A percentile compares a stretch with the other conserved stretches of the same genome.
These are phyloP conservation scores for Thera obeliscata DNA, from an alignment of 2,888 invertebrate genomes.

Conservation along the genomic window DNA sequence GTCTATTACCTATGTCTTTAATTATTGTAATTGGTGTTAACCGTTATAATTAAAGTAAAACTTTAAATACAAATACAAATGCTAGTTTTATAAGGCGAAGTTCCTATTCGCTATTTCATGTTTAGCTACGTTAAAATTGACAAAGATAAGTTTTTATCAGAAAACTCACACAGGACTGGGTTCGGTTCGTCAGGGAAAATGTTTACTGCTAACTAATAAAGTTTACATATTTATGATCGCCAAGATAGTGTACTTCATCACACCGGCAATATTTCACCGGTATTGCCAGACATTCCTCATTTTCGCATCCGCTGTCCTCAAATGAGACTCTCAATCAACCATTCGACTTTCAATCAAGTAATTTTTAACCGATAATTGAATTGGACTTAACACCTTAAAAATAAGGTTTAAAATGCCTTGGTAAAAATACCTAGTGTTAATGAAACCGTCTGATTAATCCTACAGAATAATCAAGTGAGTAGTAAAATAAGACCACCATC, in stretches of 20 bases:
- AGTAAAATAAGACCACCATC: constrained; percentile 30
- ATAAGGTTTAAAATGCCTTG: constrained; percentile 19
- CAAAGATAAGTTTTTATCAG: too few relatives aligned
- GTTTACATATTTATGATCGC: background rate
- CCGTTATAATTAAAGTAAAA: too few relatives aligned
- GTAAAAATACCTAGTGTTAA: constrained; percentile 15
- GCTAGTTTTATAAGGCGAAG: too few relatives aligned
- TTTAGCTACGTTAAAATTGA: too few relatives aligned
- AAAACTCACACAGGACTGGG: too few relatives aligned
- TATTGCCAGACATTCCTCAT: constrained; percentile 4
- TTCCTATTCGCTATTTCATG: too few relatives aligned
- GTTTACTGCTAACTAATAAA: background rate
- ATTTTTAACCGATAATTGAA: constrained; percentile 11
- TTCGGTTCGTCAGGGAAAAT: background rate
- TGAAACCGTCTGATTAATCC: constrained; percentile 27
- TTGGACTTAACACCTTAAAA: constrained; percentile 3
- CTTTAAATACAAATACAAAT: too few relatives aligned
- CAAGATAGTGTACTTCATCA: background rate
- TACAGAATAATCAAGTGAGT: constrained; percentile 8
- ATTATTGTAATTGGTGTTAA: too few relatives aligned
- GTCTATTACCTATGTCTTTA: too few relatives aligned
- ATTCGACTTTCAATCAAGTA: constrained; percentile 23
- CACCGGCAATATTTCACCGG: constrained; percentile 7
- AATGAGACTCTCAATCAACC: constrained; percentile 26
- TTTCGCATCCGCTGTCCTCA: constrained; percentile 16